Evolutionary conservation across 2,113 vertebrate genomes (phyloP), one percentile per base, ranked within the genome.

Genomic region (Gymnocephalus cernua): DNA sequence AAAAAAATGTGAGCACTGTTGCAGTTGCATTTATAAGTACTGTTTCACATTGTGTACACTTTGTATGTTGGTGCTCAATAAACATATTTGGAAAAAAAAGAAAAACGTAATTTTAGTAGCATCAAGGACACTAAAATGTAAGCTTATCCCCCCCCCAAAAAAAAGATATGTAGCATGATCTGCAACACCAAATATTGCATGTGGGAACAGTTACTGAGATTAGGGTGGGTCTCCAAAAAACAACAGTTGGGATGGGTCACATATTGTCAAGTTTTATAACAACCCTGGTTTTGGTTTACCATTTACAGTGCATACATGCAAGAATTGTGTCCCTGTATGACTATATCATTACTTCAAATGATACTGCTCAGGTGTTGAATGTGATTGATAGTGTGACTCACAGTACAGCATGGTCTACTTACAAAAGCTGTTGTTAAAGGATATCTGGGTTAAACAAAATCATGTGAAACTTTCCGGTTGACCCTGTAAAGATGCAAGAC

Each of bases 191-290:
- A 65, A 73, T 47, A 68, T 47, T 57, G 6, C 6, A 70, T 67
- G 23, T 54, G 63, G 41, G 32, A 79, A 53, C 4, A 38, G 35
- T 74, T 27, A 80, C 8, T 57, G 47, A 81, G 5, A 57, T 70
- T 2, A 65, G 48, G 47, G 8, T 57, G 51, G 74, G 48, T 57
- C 32, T 29, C 1, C 7, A 6, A 35, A 53, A 62, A 74, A 44
- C 21, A 21, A 13, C 2, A 83, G 74, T 2, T 76, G 63, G 89
- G 88, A 77, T 76, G 63, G 89, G 88, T 79, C 83, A 76, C 53
- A 51, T 53, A 84, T 83, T 35, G 73, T 85, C 41, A 73, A 7
- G 71, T 84, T 84, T 54, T 70, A 45, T 61, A 41, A 25, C 51
- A 18, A 67, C 45, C 5, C 38, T 21, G 45, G 70, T 16, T 54